phyloP scores from a whole-genome alignment of 2,888 invertebrate genomes.

The Melanostoma mellinum region DNA sequence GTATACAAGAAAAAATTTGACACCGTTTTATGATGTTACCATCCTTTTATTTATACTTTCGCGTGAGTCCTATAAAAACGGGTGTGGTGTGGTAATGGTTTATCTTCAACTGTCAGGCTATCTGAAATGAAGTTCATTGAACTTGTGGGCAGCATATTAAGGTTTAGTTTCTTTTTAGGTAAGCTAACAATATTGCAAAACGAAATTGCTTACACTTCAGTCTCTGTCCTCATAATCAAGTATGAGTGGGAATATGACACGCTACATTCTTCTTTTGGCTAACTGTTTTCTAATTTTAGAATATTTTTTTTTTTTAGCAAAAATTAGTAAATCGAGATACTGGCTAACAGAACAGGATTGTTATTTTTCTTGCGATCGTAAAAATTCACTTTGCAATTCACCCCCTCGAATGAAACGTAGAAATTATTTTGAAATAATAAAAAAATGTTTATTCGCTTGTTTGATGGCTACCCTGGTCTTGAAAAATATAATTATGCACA shows the following conservation, averaged over 20 bases:
- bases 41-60: conserved; percentile 33
- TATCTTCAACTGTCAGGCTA: conserved; percentile 28
- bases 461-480: conserved; percentile 33
- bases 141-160: conserved; percentile 20
- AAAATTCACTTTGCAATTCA: conserved; percentile 27
- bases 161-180: not conserved
- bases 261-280: not conserved
- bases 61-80: conserved; percentile 13
- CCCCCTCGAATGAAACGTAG: conserved; percentile 37
- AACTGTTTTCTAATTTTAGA: conserved; percentile 21
- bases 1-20: conserved; percentile 58
- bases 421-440: conserved; percentile 46
- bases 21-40: conserved; percentile 52
- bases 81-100: conserved; percentile 27
- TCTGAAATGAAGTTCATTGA: conserved; percentile 46
- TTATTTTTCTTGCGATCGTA: conserved; percentile 17
- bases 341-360: conserved; percentile 3
- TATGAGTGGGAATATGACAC: conserved; percentile 6
- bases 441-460: conserved; percentile 28
- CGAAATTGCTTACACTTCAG: no score
- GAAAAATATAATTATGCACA: conserved; percentile 25
- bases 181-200: no score
- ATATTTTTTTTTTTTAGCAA: not conserved
- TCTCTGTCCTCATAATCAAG: no score
- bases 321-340: not conserved